Evolutionary conservation across 2,888 invertebrate species (phyloP).

Genomic region (Andrena praecox): DNA sequence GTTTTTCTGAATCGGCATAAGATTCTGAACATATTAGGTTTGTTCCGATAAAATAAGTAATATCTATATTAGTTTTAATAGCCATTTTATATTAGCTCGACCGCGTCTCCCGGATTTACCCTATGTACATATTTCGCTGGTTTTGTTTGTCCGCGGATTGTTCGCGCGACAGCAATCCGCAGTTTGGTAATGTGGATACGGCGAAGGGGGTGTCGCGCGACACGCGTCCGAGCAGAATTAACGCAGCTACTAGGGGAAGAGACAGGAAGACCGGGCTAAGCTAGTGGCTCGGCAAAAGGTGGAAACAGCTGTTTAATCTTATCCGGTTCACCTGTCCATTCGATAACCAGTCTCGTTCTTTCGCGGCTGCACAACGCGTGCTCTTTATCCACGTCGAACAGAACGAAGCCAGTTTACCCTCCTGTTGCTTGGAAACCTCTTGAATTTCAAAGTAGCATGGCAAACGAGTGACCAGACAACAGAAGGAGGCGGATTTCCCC

Average conservation of each 20-base stretch:
- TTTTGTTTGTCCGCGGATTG: neutral
- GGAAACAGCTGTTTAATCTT: slow-evolving; percentile 80
- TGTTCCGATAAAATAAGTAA: too few relatives aligned
- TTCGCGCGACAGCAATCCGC: neutral
- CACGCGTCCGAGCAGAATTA: neutral
- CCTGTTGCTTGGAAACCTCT: neutral
- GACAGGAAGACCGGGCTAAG: slow-evolving; percentile 30
- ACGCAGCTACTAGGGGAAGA: neutral
- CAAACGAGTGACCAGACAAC: neutral
- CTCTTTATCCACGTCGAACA: slow-evolving; percentile 47
- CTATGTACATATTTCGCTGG: neutral
- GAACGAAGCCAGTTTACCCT: slow-evolving; percentile 27
- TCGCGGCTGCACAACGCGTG: slow-evolving; percentile 39
- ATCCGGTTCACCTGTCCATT: slow-evolving; percentile 77
- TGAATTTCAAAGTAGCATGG: neutral
- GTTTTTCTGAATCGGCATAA: too few relatives aligned
- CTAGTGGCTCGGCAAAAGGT: slow-evolving; percentile 61
- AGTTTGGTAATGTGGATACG: neutral
- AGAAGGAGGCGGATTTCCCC: neutral
- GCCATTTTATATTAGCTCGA: too few relatives aligned
- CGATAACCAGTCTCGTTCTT: slow-evolving; percentile 65
- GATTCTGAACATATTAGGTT: too few relatives aligned
- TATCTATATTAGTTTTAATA: too few relatives aligned
- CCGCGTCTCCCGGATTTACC: too few relatives aligned
- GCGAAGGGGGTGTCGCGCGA: neutral